phyloP scores from a whole-genome alignment of 1,140 invertebrate genomes.

The Galleria mellonella region DNA sequence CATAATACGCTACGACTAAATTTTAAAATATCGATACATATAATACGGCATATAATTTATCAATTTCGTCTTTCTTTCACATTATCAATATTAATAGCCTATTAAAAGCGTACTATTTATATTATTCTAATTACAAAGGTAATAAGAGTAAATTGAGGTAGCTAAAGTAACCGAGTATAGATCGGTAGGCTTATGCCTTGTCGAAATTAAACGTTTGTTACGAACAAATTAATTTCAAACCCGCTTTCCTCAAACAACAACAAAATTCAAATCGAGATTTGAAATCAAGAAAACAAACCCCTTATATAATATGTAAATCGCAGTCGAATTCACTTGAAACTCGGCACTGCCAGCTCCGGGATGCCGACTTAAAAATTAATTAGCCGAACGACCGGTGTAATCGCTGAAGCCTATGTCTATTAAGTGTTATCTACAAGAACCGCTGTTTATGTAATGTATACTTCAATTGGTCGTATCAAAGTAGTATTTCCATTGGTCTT shows the following conservation, averaged over 20 bases:
- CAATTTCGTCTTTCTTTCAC: too few relatives aligned
- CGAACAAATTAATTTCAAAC: slow-evolving; percentile 19
- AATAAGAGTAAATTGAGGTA: too few relatives aligned
- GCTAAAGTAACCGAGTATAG: neutral
- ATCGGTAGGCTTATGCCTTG: neutral
- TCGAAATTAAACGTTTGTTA: slow-evolving; percentile 6
- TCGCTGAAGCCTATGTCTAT: slow-evolving; percentile 57
- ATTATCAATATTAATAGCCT: too few relatives aligned
- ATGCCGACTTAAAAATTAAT: slow-evolving; percentile 74
- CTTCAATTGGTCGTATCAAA: slow-evolving; percentile 26
- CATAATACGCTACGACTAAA: too few relatives aligned
- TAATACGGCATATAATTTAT: too few relatives aligned
- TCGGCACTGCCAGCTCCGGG: slow-evolving; percentile 44
- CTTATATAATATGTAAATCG: slow-evolving; percentile 58
- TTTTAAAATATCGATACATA: too few relatives aligned
- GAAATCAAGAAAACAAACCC: slow-evolving; percentile 28
- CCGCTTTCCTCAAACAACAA: slow-evolving; percentile 11
- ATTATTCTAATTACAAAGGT: too few relatives aligned
- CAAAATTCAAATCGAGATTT: slow-evolving; percentile 20
- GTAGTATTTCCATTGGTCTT: slow-evolving; percentile 26
- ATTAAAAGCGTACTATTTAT: slow-evolving; percentile 2
- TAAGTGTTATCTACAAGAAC: slow-evolving; percentile 34
- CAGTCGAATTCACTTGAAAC: slow-evolving; percentile 52
- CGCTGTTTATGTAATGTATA: slow-evolving; percentile 35
- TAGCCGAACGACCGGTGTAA: slow-evolving; percentile 73